phyloP scores from a whole-genome alignment of 2,888 invertebrate species.

The Horisme vitalbata region DNA sequence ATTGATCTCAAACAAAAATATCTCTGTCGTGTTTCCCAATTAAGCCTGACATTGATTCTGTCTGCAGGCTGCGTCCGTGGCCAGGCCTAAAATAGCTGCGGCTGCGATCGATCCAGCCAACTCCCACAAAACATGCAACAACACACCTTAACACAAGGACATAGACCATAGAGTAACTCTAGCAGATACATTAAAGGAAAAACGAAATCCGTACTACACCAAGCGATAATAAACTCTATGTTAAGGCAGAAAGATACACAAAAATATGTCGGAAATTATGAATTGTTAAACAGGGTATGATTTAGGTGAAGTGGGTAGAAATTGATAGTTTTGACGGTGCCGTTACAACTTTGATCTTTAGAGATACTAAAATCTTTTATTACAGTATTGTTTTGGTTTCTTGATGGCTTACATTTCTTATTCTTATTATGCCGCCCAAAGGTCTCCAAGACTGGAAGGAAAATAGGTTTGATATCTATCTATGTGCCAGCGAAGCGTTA shows the following conservation, averaged over 20 bases:
- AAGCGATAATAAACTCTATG: constrained; percentile 11
- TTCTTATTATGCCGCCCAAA: no score
- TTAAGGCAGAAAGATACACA: not conserved
- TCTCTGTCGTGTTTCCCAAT: constrained; percentile 62
- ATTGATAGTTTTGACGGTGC: not conserved
- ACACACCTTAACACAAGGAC: constrained; percentile 16
- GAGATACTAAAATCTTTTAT: not conserved
- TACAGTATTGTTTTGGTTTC: no score
- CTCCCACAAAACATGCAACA: constrained; percentile 11
- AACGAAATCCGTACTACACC: not conserved
- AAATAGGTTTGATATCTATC: no score
- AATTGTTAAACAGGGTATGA: constrained; percentile 1
- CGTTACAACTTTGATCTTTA: not conserved
- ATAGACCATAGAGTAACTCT: constrained; percentile 13
- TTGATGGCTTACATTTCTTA: no score
- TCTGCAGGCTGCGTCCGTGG: constrained; percentile 53
- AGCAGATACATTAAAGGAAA: not conserved
- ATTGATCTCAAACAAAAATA: constrained; percentile 63
- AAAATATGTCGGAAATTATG: not conserved
- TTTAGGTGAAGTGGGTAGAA: no score
- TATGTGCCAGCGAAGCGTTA: no score
- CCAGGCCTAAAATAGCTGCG: constrained; percentile 58
- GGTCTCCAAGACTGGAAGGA: no score
- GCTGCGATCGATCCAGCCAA: constrained; percentile 45
- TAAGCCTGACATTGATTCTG: constrained; percentile 71